Percentiles rank a stretch among this genome's conserved stretches.
Conservation (phyloP, 2,113 vertebrate genomes). For the Scomber colias region DNA sequence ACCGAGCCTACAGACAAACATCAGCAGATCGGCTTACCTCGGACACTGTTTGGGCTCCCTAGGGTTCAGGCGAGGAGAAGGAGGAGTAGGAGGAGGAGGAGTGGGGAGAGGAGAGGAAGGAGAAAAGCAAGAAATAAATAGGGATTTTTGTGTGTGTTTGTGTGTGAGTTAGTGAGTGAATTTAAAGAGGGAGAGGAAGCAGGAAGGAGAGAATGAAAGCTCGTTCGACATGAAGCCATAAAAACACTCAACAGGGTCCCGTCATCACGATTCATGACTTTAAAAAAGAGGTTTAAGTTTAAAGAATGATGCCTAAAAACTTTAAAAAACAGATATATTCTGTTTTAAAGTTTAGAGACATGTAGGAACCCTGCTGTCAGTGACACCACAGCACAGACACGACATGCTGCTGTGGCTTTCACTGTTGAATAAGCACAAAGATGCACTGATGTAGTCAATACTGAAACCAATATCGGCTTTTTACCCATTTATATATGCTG, state of each 20-base stretch:
- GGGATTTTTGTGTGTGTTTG: conserved; percentile 9
- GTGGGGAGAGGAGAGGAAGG: conserved; percentile 18
- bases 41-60: conserved; percentile 82
- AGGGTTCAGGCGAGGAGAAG: conserved; percentile 49
- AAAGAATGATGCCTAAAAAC: not conserved
- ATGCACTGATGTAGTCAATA: not conserved
- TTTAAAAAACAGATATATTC: too few species aligned
- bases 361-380: conserved; percentile 24
- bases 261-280: conserved; percentile 3
- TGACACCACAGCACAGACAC: not conserved
- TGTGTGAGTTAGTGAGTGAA: not conserved
- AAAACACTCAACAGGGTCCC: conserved; percentile 11
- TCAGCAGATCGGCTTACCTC: conserved; percentile 80
- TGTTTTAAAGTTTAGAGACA: not conserved
- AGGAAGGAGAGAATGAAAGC: not conserved
- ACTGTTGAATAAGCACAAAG: not conserved
- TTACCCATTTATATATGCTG: too few species aligned
- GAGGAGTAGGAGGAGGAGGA: not conserved
- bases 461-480: not conserved
- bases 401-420: not conserved
- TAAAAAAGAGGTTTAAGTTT: not conserved
- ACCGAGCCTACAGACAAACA: conserved; percentile 24
- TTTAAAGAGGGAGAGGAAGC: conserved; percentile 9
- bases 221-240: not conserved
- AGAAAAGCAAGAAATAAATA: conserved; percentile 66